Conservation (phyloP, 64 coral and sea anemone genomes). For the Pocillopora verrucosa region DNA sequence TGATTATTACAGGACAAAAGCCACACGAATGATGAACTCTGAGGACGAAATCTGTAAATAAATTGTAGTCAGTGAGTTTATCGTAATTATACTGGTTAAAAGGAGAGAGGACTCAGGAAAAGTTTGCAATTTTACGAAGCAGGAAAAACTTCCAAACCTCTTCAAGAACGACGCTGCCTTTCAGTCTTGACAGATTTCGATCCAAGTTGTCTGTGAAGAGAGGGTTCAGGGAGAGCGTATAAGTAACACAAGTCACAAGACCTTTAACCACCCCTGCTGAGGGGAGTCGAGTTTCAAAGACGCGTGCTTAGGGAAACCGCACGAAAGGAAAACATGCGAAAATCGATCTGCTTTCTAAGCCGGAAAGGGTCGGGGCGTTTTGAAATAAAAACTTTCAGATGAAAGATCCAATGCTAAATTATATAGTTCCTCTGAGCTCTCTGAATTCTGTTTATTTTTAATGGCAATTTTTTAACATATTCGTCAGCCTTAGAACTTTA, state of each 20-base stretch:
- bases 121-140: background rate
- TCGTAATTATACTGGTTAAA: background rate
- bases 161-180: background rate
- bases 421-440: no score
- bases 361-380: no score
- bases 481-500: no score
- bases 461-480: no score
- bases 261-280: background rate
- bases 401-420: no score
- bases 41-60: background rate
- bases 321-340: background rate
- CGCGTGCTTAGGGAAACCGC: background rate
- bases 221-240: background rate
- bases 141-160: background rate
- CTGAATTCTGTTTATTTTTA: no score
- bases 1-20: background rate
- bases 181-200: slow-evolving; percentile 13
- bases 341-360: background rate
- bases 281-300: slow-evolving; percentile 13
- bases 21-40: background rate
- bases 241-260: background rate
- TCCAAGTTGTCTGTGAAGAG: background rate
- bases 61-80: background rate
- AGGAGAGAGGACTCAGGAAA: background rate
- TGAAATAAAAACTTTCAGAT: no score